phyloP scores from a whole-genome alignment of 53 echinoderm and acorn worm species.

The Patiria pectinifera region DNA sequence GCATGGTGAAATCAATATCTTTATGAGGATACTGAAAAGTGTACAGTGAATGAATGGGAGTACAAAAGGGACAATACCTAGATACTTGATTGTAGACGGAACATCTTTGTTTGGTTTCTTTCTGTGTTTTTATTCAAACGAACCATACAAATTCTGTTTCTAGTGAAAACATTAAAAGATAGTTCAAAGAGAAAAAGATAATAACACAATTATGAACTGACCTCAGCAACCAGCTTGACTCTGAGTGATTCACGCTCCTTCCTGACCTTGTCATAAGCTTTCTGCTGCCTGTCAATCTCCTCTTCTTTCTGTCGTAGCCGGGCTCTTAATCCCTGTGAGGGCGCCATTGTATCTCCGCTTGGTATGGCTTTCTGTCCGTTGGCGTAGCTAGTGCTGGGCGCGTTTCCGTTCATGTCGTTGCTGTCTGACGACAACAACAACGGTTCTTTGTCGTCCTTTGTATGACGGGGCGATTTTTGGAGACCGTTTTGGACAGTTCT shows the following conservation, averaged over 20 bases:
- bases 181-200: too few species aligned
- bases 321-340: constrained; percentile 71
- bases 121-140: too few species aligned
- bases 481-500: constrained; percentile 38
- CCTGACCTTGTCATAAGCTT: constrained; percentile 71
- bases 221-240: constrained; percentile 85
- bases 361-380: constrained; percentile 65
- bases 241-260: constrained; percentile 82
- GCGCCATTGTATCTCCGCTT: constrained; percentile 73
- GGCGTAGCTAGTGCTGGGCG: constrained; percentile 18
- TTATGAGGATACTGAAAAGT: too few species aligned
- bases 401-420: constrained; percentile 47
- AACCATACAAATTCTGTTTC: too few species aligned
- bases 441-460: constrained; percentile 59
- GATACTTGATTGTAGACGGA: too few species aligned
- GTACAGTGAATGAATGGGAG: too few species aligned
- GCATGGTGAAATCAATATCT: too few species aligned
- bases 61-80: too few species aligned
- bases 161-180: too few species aligned
- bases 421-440: constrained; percentile 17
- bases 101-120: too few species aligned
- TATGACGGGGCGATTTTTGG: constrained; percentile 56
- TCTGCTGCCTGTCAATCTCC: constrained; percentile 76
- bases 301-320: constrained; percentile 87
- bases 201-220: constrained; percentile 14